Evolutionary conservation across 2,888 invertebrate species (phyloP), one percentile per base, ranked within the genome.

Genomic region (Microplitis deprimator): DNA sequence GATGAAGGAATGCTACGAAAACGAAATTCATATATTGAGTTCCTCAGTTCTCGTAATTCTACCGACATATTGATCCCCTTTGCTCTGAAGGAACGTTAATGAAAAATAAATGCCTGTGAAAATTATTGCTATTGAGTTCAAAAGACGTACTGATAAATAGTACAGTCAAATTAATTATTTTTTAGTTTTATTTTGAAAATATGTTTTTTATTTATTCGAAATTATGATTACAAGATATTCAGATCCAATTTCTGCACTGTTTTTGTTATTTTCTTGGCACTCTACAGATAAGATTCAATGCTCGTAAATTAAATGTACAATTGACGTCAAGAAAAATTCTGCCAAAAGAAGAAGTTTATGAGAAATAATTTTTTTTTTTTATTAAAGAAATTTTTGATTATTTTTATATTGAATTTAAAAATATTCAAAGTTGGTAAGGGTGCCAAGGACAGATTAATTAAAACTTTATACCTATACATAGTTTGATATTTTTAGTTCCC

Each of bases 251-350:
- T 75, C 60, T n/a, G 60, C 75, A 60, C 41, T 75, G 69, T 39
- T 75, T 75, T 68, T 68, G 68, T 61, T 29, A 68, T 75, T 61
- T 75, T n/a, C 68, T 39, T 59, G 68, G 59, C 39, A 67, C 59
- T 7, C 10, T 69, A 20, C 50, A 7, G 38, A n/a, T 17, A 8
- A 61, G 68, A 76, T 76, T 79, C 76, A 76, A 69, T 73, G 69
- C 50, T 69, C 74, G 68, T 76, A 74, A 76, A 67, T 79, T 73
- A 17, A 4, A 41, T 68, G 13, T 29, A 65, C 76, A 73, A 69
- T 67, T 60, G 76, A 70, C 29, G 70, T 39, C 71, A 69, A 68
- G 73, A 79, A 70, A 73, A 69, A 65, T 79, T 38, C 40, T 70
- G 76, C 73, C 78, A 71, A 79, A 73, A 70, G 69, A 64, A 61